These are phyloP conservation scores for Oscheius sp. DNA, from an alignment of 2,888 invertebrate genomes.

Conservation along the genomic window DNA sequence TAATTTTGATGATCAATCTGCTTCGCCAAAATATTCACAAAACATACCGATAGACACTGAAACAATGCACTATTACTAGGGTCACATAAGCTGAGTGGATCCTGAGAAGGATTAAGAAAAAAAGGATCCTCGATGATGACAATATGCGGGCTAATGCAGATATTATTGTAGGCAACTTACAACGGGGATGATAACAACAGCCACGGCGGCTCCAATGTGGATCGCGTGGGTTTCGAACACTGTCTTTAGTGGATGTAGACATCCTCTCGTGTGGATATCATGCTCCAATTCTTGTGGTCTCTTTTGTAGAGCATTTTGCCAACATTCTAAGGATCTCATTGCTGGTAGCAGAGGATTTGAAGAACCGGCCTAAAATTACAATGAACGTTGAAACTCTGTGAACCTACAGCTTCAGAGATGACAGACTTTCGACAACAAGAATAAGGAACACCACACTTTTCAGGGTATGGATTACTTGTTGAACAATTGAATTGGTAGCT, in stretches of 20 bases:
- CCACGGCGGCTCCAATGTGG: slow-evolving; percentile 71
- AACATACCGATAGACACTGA: slow-evolving; percentile 70
- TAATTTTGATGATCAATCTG: slow-evolving; percentile 73
- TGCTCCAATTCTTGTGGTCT: slow-evolving; percentile 68
- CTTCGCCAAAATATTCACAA: slow-evolving; percentile 70
- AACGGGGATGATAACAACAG: slow-evolving; percentile 71
- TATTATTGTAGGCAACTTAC: slow-evolving; percentile 58
- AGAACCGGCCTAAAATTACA: slow-evolving; percentile 60
- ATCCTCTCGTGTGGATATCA: slow-evolving; percentile 67
- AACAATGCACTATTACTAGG: slow-evolving; percentile 15
- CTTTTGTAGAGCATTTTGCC: slow-evolving; percentile 72
- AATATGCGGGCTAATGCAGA: neutral
- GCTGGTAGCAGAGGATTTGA: slow-evolving; percentile 69
- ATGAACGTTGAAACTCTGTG: neutral
- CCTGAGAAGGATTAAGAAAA: neutral
- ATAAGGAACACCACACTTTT: slow-evolving; percentile 75
- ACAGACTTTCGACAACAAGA: slow-evolving; percentile 74
- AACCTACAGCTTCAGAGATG: slow-evolving; percentile 60
- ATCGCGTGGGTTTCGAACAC: slow-evolving; percentile 72
- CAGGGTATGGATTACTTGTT: slow-evolving; percentile 70
- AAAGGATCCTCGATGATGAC: neutral
- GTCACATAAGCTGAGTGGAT: too few species aligned
- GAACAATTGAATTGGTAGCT: slow-evolving; percentile 75
- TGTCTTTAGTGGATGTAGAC: slow-evolving; percentile 67
- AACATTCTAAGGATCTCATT: slow-evolving; percentile 71